Percentiles rank a stretch among this genome's conserved stretches.
phyloP scores from a whole-genome alignment of 2,797 vertebrate species.

The Phrynocephalus vlangalii region DNA sequence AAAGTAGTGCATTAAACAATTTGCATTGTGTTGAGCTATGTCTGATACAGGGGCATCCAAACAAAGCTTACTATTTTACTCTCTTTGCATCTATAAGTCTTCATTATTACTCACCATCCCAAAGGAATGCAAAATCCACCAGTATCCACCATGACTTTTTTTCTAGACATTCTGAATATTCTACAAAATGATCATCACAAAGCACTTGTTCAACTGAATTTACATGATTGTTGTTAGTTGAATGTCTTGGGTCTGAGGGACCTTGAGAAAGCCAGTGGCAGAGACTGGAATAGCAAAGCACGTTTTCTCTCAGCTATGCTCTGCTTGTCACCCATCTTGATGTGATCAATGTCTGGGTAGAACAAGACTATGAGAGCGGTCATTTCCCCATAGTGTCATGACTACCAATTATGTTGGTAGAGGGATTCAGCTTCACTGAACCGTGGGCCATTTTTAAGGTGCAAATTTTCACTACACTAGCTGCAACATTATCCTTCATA shows the following conservation, averaged over 20 bases:
- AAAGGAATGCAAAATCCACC: slow-evolving; percentile 51
- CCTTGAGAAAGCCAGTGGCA: neutral
- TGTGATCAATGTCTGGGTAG: neutral
- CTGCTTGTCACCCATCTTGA: neutral
- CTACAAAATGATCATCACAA: neutral
- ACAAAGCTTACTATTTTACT: slow-evolving; percentile 67
- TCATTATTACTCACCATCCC: slow-evolving; percentile 53
- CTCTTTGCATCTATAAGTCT: slow-evolving; percentile 65
- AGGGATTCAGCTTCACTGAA: neutral
- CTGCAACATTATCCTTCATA: neutral
- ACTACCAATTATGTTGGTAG: neutral
- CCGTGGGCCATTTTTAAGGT: neutral
- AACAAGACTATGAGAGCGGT: neutral
- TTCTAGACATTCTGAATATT: slow-evolving; percentile 4
- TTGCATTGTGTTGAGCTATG: slow-evolving; percentile 67
- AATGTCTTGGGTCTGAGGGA: neutral
- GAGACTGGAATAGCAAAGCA: neutral
- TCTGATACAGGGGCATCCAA: slow-evolving; percentile 54
- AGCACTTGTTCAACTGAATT: neutral
- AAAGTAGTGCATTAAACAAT: slow-evolving; percentile 70
- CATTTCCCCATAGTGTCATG: neutral
- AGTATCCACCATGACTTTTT: slow-evolving; percentile 33
- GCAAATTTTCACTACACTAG: neutral
- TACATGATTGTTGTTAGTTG: neutral
- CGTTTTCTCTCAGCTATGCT: neutral